Percentiles rank a stretch among this genome's conserved stretches.
Evolutionary conservation across 2,888 invertebrate species (phyloP).

Genomic region (Frankliniella intonsa): DNA sequence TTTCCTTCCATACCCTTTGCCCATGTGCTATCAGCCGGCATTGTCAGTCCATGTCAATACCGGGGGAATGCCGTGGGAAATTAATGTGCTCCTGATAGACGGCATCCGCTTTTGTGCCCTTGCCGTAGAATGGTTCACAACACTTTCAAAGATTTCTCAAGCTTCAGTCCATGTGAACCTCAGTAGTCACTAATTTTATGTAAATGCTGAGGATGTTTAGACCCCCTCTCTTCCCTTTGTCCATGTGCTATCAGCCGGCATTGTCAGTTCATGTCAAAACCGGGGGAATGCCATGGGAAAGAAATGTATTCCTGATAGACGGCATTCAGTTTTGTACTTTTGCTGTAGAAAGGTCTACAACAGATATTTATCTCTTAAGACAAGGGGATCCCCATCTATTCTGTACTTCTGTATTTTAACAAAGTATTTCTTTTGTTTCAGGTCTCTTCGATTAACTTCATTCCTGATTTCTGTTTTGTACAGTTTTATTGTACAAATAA

Average conservation of each 20-base stretch:
- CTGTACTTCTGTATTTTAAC: slow-evolving; percentile 30
- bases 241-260: not conserved
- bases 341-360: not conserved
- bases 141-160: not conserved
- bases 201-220: slow-evolving; percentile 30
- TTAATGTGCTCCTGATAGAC: slow-evolving; percentile 54
- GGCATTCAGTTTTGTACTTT: not conserved
- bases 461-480: slow-evolving; percentile 42
- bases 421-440: slow-evolving; percentile 51
- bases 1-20: not conserved
- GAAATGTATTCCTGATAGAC: slow-evolving; percentile 54
- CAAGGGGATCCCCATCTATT: slow-evolving; percentile 40
- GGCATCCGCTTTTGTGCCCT: not conserved
- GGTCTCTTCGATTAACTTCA: slow-evolving; percentile 67
- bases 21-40: not conserved
- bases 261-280: not conserved
- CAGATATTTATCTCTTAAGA: slow-evolving; percentile 34
- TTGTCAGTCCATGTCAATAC: not conserved
- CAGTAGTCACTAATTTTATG: no score
- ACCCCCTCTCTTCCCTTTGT: not conserved
- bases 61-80: not conserved
- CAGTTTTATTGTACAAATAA: slow-evolving; percentile 45
- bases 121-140: slow-evolving; percentile 5
- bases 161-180: no score
- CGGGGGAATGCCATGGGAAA: not conserved